These are phyloP conservation scores for Tetragnatha versicolor DNA, from an alignment of 1,140 invertebrate genomes.

Conservation along the genomic window DNA sequence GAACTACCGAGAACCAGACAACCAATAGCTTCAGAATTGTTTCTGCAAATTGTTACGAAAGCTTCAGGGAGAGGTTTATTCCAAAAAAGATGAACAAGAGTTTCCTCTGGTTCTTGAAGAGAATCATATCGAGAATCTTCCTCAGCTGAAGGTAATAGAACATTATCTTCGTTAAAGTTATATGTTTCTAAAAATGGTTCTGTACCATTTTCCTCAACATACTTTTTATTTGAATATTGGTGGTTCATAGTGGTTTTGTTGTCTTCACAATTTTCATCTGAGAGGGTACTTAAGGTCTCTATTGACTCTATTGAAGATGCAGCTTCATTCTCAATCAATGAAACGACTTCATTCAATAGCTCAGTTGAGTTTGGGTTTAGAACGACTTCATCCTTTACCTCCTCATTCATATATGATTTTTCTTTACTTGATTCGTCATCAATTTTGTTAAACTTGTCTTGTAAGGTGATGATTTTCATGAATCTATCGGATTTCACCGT, in stretches of 20 bases:
- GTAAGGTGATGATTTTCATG: background rate
- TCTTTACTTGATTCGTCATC: background rate
- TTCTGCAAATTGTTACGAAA: conserved; percentile 95
- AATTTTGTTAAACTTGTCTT: background rate
- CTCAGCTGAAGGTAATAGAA: background rate
- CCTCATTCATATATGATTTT: background rate
- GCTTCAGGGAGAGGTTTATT: conserved; percentile 64
- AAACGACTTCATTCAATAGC: background rate
- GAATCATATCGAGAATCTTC: background rate
- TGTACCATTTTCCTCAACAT: background rate
- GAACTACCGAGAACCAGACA: conserved; percentile 90
- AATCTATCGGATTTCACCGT: background rate
- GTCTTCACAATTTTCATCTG: background rate
- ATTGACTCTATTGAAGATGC: background rate
- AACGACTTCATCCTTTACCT: background rate
- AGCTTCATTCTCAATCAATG: no score
- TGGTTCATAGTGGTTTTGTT: no score
- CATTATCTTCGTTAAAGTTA: background rate
- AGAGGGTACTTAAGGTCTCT: no score
- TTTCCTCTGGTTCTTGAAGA: background rate
- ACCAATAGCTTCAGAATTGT: conserved; percentile 91
- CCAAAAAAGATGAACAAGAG: background rate
- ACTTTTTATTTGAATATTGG: background rate
- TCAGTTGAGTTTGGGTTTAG: background rate
- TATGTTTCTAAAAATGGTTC: background rate